These are phyloP conservation scores for Physeter macrocephalus DNA, from an alignment of 2,113 vertebrate genomes.

Conservation along the genomic window DNA sequence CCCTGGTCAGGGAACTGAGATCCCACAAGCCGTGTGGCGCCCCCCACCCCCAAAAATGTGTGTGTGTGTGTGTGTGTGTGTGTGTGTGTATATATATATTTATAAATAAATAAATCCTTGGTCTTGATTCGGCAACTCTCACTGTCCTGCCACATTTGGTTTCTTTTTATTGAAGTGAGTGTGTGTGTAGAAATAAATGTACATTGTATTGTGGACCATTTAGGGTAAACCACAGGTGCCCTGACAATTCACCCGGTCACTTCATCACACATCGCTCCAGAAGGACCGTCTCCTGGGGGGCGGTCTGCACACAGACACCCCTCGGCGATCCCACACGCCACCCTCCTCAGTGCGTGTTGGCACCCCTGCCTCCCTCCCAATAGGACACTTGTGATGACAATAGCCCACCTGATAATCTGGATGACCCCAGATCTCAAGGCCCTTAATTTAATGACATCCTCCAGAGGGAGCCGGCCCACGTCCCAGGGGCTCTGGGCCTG, in stretches of 20 bases:
- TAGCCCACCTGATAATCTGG: neutral
- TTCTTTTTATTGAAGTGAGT: neutral
- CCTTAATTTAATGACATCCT: neutral
- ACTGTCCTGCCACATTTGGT: neutral
- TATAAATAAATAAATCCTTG: too few species aligned
- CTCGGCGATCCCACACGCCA: fast-evolving
- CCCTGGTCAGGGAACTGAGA: too few species aligned
- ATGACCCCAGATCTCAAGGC: neutral
- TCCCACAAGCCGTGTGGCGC: too few species aligned
- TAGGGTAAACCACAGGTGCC: neutral
- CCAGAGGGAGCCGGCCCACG: neutral
- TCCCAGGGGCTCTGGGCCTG: neutral
- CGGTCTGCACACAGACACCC: neutral
- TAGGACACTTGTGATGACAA: neutral
- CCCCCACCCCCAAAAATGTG: fast-evolving
- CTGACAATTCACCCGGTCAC: too few species aligned
- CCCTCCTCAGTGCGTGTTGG: neutral
- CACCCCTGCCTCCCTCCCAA: neutral
- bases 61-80: too few species aligned
- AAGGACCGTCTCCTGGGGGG: neutral
- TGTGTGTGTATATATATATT: fast-evolving
- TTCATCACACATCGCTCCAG: too few species aligned
- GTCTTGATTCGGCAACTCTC: neutral
- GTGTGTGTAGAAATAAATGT: neutral
- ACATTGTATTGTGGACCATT: neutral